Base-by-base conservation (phyloP, 2,888 invertebrate species). In the Hemistola chrysoprasaria region DNA sequence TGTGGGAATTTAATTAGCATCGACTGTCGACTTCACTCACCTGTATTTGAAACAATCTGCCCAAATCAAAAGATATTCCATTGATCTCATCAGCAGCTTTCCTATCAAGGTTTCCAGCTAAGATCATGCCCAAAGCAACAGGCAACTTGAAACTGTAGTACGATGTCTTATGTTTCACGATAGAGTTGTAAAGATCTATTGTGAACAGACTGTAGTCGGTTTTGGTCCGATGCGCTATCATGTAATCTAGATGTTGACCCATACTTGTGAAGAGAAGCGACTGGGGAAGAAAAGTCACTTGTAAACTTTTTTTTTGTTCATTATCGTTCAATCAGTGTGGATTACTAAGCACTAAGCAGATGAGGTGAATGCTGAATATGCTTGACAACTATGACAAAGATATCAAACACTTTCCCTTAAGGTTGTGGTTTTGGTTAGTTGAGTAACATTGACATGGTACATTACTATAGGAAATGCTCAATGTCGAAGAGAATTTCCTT, bases 101-200 rank as follows among this genome's bases (percentile, higher is more conserved):
- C 7, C 90, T 84, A 69, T 97, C 94, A 16, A 72, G 66, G 34
- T 91, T 91, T 78, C 93, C 92, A 48, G 95, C 93, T 77, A 98
- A 90, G 55, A 93, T 91, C 93, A 98, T 93, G 0, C 96, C 97
- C 21, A 95, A 68, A 1, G 94, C 92, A 6, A 98, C 92, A 0
- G 99, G 98, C 53, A 98, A 87, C 61, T 95, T 93, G 76, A 97
- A 97, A 0, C 97, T 93, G 74, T 98, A 98, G 77, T 94, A 96
- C 0, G 95, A 92, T 3, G 97, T 96, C 86, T 98, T 98, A 77
- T 95, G 95, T 54, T 94, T 94, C 8, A 95, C 95, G 60, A 98
- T 96, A 3, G 93, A 90, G 56, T 93, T 92, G 76, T 97, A 98
- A 43, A 92, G 91, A 10, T 95, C 94, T 92, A 94, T 92, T 1